Evolutionary conservation across 2,888 invertebrate genomes (phyloP).

Genomic region (Drosophila silvestris): DNA sequence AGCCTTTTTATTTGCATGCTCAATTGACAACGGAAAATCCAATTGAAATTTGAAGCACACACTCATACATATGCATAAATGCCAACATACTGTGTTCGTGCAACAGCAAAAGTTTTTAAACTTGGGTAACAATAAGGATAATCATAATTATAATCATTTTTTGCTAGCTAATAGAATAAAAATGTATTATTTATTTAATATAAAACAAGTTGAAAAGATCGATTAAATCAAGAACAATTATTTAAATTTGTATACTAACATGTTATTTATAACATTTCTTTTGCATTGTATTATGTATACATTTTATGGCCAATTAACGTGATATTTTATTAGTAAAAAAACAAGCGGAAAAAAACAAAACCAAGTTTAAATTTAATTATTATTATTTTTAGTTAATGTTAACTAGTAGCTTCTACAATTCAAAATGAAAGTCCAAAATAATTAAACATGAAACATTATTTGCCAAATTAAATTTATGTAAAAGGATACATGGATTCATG

Average conservation of each 20-base stretch:
- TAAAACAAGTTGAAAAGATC: neutral
- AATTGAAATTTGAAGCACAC: neutral
- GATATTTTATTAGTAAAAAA: neutral
- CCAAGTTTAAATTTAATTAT: too few species aligned
- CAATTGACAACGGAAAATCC: constrained; percentile 32
- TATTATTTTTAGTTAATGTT: neutral
- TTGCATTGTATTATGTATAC: neutral
- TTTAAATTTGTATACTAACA: neutral
- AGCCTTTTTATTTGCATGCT: constrained; percentile 43
- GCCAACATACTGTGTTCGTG: neutral
- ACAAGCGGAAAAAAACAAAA: neutral
- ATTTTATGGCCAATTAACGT: too few species aligned
- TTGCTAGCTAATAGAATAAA: neutral
- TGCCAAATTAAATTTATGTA: neutral
- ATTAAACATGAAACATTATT: neutral
- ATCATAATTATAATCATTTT: neutral
- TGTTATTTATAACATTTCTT: neutral
- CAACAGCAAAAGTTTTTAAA: neutral
- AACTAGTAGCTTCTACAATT: neutral
- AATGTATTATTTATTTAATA: neutral
- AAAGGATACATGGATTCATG: neutral
- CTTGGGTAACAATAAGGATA: neutral
- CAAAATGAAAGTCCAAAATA: neutral
- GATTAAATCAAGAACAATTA: neutral
- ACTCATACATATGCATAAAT: neutral